Evolutionary conservation across 2,113 vertebrate species (phyloP), one percentile per base, ranked within the genome.

Genomic region (Aramus guarauna): DNA sequence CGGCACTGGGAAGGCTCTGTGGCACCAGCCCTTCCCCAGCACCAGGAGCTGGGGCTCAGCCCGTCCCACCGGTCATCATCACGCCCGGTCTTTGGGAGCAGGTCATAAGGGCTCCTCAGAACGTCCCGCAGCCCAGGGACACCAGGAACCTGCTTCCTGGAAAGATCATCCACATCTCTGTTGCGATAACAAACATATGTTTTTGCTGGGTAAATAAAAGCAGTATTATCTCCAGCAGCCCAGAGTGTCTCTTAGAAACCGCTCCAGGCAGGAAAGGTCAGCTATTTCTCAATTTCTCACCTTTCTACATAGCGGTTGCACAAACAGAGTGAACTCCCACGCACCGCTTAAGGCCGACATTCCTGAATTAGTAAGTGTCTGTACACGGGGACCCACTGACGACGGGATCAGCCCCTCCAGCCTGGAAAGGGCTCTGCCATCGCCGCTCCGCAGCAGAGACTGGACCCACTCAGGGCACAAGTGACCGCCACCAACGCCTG

Each of bases 121-220:
- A 74, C 5, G 36, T 43, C 29, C 58, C n/a, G 37, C 45, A n/a
- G 50, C 22, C 18, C 3, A 2, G 32, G 45, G 8, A 80, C 63
- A 64, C 17, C 27, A 32, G 10, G 36, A 90, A 5, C 15, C 53
- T 11, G 34, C 36, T 72, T 76, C 77, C 56, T 8, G 14, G 64
- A 69, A 88, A 87, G n/a, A 52, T 63, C 32, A 69, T 85, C 88
- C 75, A 19, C 75, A 29, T 7, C 63, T 53, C 59, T 88, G 88
- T 92, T 27, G 39, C 48, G 27, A 87, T 73, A 96, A 88, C 84
- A 93, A 90, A 94, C 76, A 12, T 3, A 60, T 4, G 3, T 9
- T 75, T 85, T 72, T 91, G 78, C 92, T 94, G 85, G 45, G 94
- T 95, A 97, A 97, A 96, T 67, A 96, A 78, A 83, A 39, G 56